Percentiles rank a stretch among this genome's conserved stretches.
Evolutionary conservation across 1,140 invertebrate species (phyloP).

Genomic region (Watersipora subatra): DNA sequence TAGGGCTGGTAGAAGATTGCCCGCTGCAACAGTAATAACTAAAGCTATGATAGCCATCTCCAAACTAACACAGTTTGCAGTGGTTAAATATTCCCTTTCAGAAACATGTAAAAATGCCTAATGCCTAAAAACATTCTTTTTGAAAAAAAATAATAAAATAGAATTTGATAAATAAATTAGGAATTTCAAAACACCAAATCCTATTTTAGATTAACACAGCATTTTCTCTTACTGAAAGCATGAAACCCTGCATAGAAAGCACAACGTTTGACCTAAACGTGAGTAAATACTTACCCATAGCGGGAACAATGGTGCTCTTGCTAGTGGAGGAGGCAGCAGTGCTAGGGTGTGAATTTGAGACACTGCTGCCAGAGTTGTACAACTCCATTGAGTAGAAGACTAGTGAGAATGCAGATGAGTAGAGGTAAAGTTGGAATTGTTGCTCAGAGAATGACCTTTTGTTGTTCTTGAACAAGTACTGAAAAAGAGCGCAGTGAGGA

Average conservation of each 20-base stretch:
- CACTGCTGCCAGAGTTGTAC: not conserved
- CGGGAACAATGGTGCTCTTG: not conserved
- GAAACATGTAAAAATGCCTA: no score
- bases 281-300: no score
- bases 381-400: not conserved
- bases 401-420: not conserved
- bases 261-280: no score
- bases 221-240: no score
- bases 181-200: no score
- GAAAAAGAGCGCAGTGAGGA: not conserved
- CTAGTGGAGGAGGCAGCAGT: not conserved
- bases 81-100: no score
- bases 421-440: slow-evolving; percentile 11
- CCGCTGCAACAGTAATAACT: not conserved
- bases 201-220: no score
- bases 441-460: slow-evolving; percentile 6
- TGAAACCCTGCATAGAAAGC: no score
- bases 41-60: no score
- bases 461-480: slow-evolving; percentile 12
- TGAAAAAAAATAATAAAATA: not conserved
- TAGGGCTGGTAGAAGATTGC: not conserved
- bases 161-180: no score
- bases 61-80: no score
- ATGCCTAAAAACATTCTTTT: no score
- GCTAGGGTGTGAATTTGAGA: not conserved